Base-by-base conservation (phyloP, 1,140 invertebrate genomes). In the Drosophila serrata region DNA sequence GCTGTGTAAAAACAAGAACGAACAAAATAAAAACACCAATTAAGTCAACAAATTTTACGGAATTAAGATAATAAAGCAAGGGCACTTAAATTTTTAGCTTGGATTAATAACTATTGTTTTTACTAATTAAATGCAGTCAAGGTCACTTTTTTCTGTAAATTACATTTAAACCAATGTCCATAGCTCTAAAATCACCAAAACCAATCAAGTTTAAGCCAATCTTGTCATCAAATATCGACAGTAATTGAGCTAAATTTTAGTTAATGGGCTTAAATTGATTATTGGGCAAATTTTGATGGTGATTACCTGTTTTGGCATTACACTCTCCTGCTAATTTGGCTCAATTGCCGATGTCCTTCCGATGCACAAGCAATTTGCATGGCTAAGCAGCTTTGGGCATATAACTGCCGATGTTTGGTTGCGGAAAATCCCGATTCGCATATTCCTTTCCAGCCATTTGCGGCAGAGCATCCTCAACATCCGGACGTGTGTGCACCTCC, bases 261-360 rank as follows among this genome's bases (percentile, higher is more conserved):
- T 53, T 74, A 76, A 76, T 68, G n/a, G 37, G 53, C 45, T 49
- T 31, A 67, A 76, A 76, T 69, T 61, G 64, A 78, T 78, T 77
- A 39, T 33, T 42, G 29, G 22, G 7, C 31, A 39, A 49, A 75
- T 43, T 69, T 76, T 19, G 24, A 65, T 15, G 61, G 45, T 40
- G 45, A 68, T 65, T 77, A 68, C 62, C 40, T 60, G 37, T 56
- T 43, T 67, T 37, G 73, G 33, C 53, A 70, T 57, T 57, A 49
- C 68, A 70, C 49, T 45, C 29, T 70, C 31, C 64, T 49, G 55
- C 31, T 49, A 84, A 82, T 84, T 84, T 79, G 68, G 40, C 63
- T 75, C 56, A 69, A 82, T 81, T 65, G 62, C 82, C 42, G 58
- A 79, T 73, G 65, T 64, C 42, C 64, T 63, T 63, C 39, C 64